Evolutionary conservation across 2,113 vertebrate species (phyloP).

Genomic region (Copsychus sechellarum): DNA sequence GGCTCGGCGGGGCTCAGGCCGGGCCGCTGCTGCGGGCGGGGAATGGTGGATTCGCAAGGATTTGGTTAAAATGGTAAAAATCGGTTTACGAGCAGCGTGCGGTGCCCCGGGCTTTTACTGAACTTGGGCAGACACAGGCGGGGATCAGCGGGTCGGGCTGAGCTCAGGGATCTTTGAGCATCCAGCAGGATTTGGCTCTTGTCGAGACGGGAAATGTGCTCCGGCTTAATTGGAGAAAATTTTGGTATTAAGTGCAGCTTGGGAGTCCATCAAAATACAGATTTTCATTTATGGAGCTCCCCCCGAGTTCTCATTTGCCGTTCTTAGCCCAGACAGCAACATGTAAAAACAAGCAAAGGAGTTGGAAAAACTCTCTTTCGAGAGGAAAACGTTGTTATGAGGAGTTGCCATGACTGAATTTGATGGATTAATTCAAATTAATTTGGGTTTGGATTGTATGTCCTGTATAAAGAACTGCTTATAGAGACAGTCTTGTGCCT

Average conservation of each 20-base stretch:
- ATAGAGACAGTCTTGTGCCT: not conserved
- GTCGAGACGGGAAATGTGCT: not conserved
- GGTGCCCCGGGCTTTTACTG: not conserved
- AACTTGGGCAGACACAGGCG: not conserved
- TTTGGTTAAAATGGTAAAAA: not conserved
- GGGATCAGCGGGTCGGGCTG: not conserved
- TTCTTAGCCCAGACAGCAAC: not conserved
- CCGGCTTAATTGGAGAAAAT: accelerated
- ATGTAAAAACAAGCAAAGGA: not conserved
- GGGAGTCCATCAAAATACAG: not conserved
- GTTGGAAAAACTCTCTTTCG: not conserved
- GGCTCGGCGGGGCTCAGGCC: not conserved
- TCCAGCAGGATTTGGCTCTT: not conserved
- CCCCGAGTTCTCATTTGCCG: accelerated
- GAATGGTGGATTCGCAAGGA: accelerated
- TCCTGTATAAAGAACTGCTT: not conserved
- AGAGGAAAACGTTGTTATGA: not conserved
- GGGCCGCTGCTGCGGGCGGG: not conserved
- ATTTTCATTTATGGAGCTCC: not conserved
- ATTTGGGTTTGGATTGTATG: not conserved
- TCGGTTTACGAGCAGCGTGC: not conserved
- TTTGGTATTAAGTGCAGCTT: not conserved
- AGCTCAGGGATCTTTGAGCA: not conserved
- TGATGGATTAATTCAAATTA: not conserved
- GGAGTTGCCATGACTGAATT: not conserved